Base-by-base conservation (phyloP, 53 echinoderm and acorn worm genomes). In the Holothuria scabra region DNA sequence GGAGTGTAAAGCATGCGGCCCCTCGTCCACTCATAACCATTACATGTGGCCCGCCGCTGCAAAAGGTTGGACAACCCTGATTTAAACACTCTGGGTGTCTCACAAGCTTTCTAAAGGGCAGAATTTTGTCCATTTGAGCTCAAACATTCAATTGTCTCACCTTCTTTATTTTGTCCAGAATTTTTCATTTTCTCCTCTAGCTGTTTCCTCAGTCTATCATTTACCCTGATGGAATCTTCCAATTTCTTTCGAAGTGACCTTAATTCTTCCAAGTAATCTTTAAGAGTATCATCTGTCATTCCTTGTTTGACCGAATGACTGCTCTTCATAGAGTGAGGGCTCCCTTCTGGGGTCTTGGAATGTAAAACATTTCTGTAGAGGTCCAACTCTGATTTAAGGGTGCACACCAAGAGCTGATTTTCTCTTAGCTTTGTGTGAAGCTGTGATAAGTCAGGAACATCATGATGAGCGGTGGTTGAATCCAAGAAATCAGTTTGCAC, bases 221-320 rank as follows among this genome's bases (percentile, higher is more conserved):
- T 97, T 16, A 78, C 90, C 46, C 67, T 86, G 65, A 89, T 91
- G 7, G 94, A 85, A 25, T 99, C 99, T 38, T 99, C 94, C 18
- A 99, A 81, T 14, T 88, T 76, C 79, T 92, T 88, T 56, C 91
- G 86, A 37, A 99, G 76, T 6, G 86, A 84, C 35, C 91, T 63
- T 1, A 99, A 83, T 56, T 99, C 99, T 67, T 92, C 94, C 59
- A 92, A 84, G 66, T 99, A 90, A 59, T 92, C 91, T 60, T 79
- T 89, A 33, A 93, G 87, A 14, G 71, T 87, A 28, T 52, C 64
- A 20, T 76, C 81, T 12, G 38, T 60, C 18, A 60, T 26, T 5
- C 29, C 59, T 35, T 25, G 8, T 52, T 21, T 59, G 28, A n/a
- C 59, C 28, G 57, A 29, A 28, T 30, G 78, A 21, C 56, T 33